Evolutionary conservation across 2,113 vertebrate genomes (phyloP), one percentile per base, ranked within the genome.

Genomic region (Hystrix cristata): DNA sequence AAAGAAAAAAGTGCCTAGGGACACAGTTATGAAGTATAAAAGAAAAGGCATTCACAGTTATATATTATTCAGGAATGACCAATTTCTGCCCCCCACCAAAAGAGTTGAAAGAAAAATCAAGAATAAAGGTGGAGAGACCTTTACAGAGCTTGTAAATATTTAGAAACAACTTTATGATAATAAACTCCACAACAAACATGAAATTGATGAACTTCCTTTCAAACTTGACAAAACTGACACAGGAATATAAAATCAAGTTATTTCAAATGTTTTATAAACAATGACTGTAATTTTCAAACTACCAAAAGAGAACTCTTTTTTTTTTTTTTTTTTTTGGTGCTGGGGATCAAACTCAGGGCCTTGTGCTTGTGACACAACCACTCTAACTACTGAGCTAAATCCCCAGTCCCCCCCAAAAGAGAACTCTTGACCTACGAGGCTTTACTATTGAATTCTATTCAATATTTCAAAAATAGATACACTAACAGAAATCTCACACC

Each of bases 381-480:
- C 38, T 38, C 38, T 38, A 38, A 38, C 38, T 38, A 38, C 38
- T 38, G 38, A 38, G 38, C 38, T 38, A 38, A 38, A 38, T 38
- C 38, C 38, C 38, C 38, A 38, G 38, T 38, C 38, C 38, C 38
- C 38, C 31, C 34, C 51, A 83, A 76, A 43, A 74, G 38, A 51
- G 12, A 92, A 95, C 3, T 78, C 71, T 86, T 95, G 59, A 90
- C 43, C 4, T 72, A 87, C 15, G 55, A n/a, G 18, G 4, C 92
- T 94, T 95, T 55, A 89, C 3, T 96, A 12, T 0, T 48, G 1
- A 60, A 86, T 69, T 74, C n/a, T 91, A 80, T 55, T 9, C 59
- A 93, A 80, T 11, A 95, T 51, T 96, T 46, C 31, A 69, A 91
- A 97, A 78, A 46, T 62, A 85, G 82, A 72, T 76, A 46, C 12